phyloP scores from a whole-genome alignment of 2,888 invertebrate species.

The Cephus pulcher region DNA sequence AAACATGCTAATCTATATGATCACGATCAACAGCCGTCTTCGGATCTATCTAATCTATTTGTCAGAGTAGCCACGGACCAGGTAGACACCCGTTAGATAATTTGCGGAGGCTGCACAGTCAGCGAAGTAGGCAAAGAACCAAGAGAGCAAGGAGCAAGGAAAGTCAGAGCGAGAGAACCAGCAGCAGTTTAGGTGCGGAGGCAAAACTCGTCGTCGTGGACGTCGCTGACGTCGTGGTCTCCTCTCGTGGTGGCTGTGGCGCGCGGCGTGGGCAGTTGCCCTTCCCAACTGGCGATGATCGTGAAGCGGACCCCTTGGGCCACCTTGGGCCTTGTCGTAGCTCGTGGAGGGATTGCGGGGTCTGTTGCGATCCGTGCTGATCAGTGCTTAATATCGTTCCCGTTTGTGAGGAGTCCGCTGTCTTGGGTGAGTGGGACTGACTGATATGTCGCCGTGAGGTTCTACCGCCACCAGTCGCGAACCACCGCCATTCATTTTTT shows the following conservation, averaged over 20 bases:
- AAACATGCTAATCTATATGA: background rate
- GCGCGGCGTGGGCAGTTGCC: constrained; percentile 49
- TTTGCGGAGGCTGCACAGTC: background rate
- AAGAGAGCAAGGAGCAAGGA: background rate
- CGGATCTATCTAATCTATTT: background rate
- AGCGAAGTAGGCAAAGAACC: background rate
- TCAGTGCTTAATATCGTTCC: constrained; percentile 40
- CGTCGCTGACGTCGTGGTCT: background rate
- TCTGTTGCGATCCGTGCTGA: constrained; percentile 37
- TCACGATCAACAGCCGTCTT: background rate
- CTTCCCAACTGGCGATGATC: constrained; percentile 45
- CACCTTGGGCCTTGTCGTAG: constrained; percentile 20
- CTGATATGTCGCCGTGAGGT: background rate
- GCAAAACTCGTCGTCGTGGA: constrained; percentile 27
- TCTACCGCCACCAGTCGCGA: constrained; percentile 1
- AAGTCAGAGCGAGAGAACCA: constrained; percentile 22
- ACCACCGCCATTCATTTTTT: background rate
- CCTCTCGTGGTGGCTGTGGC: background rate
- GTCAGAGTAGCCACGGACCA: background rate
- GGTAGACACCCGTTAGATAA: constrained; percentile 1
- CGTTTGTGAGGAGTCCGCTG: constrained; percentile 31
- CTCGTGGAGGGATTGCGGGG: background rate
- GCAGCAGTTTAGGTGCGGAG: constrained; percentile 35
- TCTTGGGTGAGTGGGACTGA: constrained; percentile 11
- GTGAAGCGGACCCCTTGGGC: constrained; percentile 38